Evolutionary conservation across 2,888 invertebrate species (phyloP).

Genomic region (Volucella inanis): DNA sequence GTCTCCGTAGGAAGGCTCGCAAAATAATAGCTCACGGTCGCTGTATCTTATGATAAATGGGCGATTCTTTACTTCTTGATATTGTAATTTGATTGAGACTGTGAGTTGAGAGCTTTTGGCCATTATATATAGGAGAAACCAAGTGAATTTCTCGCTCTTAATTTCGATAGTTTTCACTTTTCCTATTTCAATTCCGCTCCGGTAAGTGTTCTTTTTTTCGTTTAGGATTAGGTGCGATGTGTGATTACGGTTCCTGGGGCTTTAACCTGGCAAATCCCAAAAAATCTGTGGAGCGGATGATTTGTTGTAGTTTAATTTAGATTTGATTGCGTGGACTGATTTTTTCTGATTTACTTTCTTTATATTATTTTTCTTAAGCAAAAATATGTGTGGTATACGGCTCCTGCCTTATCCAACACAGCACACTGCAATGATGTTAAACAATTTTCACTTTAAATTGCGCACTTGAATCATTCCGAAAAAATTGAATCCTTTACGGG

Average conservation of each 20-base stretch:
- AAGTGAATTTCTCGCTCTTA: slow-evolving; percentile 50
- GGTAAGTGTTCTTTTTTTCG: not conserved
- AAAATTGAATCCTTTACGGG: slow-evolving; percentile 31
- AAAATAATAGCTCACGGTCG: slow-evolving; percentile 79
- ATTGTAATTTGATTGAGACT: slow-evolving; percentile 66
- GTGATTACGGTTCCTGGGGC: slow-evolving; percentile 12
- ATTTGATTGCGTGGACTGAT: not conserved
- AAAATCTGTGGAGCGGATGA: not conserved
- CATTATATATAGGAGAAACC: slow-evolving; percentile 65
- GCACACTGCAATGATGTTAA: slow-evolving; percentile 47
- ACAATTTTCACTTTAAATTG: slow-evolving; percentile 50
- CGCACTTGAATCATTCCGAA: slow-evolving; percentile 71
- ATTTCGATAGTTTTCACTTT: slow-evolving; percentile 37
- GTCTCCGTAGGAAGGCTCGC: slow-evolving; percentile 64
- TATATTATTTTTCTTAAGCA: not conserved
- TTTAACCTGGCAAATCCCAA: not conserved
- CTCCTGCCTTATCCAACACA: slow-evolving; percentile 64
- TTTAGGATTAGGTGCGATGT: not conserved
- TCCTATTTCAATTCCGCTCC: not conserved
- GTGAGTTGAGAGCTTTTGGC: slow-evolving; percentile 65
- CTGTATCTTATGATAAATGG: slow-evolving; percentile 81
- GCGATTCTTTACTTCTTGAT: slow-evolving; percentile 75
- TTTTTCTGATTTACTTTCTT: not conserved
- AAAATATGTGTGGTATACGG: slow-evolving; percentile 51
- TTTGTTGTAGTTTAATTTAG: slow-evolving; percentile 11